Conservation (phyloP, 2,797 vertebrate genomes). For the Anableps anableps region DNA sequence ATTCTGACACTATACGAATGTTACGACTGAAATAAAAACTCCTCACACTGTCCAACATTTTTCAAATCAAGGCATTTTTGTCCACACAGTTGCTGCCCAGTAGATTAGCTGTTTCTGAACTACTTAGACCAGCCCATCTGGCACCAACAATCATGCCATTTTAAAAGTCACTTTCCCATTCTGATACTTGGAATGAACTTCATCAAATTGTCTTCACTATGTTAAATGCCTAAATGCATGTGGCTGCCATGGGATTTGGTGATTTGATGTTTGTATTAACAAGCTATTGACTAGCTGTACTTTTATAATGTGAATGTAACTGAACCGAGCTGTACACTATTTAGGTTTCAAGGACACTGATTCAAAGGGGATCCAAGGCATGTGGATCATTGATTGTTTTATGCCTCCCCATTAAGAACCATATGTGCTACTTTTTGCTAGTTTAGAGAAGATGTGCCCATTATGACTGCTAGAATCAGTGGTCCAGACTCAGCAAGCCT, state of each 20-base stretch:
- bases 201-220: not conserved
- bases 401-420: constrained; percentile 48
- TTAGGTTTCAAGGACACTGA: constrained; percentile 10
- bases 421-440: constrained; percentile 44
- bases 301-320: not conserved
- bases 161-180: not conserved
- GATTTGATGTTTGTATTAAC: not conserved
- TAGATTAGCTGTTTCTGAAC: not conserved
- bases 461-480: constrained; percentile 53
- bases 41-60: not conserved
- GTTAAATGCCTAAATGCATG: not conserved
- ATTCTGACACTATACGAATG: not conserved
- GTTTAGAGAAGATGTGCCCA: constrained; percentile 35
- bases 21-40: not conserved
- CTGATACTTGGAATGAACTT: not conserved
- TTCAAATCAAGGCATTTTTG: not conserved
- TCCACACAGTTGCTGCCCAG: not conserved
- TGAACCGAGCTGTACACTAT: not conserved
- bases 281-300: not conserved
- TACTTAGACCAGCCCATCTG: not conserved
- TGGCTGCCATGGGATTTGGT: not conserved
- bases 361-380: not conserved
- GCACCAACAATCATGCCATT: not conserved
- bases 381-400: constrained; percentile 37
- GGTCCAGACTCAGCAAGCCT: constrained; percentile 57